Base-by-base conservation (phyloP, 2,888 invertebrate genomes). In the Ceriagrion tenellum region DNA sequence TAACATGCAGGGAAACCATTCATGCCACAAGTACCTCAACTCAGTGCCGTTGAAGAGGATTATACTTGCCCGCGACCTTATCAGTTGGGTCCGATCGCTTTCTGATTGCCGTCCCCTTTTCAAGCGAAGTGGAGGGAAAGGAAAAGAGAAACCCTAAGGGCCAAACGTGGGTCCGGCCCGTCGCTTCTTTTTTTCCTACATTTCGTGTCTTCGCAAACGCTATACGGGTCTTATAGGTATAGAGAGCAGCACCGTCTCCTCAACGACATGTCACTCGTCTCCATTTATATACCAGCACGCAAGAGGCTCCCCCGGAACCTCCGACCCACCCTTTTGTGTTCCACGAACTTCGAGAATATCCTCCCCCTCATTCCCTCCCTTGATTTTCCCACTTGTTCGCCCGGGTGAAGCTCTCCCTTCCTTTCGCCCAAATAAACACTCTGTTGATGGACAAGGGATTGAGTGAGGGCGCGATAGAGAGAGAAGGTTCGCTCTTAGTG, bases 401-500 rank as follows among this genome's bases (percentile, higher is more conserved):
- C 88, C 26, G 30, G 30, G 3, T 30, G 18, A 69, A 20, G 40
- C 2, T 35, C 3, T 59, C 35, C 69, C 47, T 35, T 47, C 26
- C 55, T 40, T 40, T 63, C 63, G 56, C 93, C 69, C 63, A 93
- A 93, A 93, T 93, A 93, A 93, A 93, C 93, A 93, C 63, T 93
- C 63, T 0, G 63, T 40, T 59, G 63, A 69, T 69, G 63, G 59
- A 91, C 59, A 91, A 56, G 56, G 81, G 81, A 81, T 81, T 81
- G 81, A 81, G 81, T 35, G 69, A 69, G 69, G 69, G 69, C 12
- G 81, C 81, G 35, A 35, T 35, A 81, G 81, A 35, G 81, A 63
- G 16, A 20, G 69, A 89, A 55, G 89, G 89, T 26, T 89, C 89
- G 59, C 35, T 63, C 40, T 91, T 91, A 56, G 91, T 59, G 56